phyloP scores from a whole-genome alignment of 2,888 invertebrate species.

The Ophioninae sp. region DNA sequence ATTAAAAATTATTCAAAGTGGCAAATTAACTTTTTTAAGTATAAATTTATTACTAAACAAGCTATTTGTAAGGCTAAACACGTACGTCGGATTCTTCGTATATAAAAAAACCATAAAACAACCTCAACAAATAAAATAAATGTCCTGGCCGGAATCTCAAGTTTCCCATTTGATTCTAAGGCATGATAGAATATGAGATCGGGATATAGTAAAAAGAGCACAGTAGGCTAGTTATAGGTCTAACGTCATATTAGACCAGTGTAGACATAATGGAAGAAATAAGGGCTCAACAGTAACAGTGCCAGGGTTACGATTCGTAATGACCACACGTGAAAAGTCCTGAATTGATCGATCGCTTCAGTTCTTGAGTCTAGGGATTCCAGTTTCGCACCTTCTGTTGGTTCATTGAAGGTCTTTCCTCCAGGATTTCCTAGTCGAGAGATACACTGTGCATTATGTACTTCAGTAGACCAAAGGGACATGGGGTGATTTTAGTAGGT shows the following conservation, averaged over 20 bases:
- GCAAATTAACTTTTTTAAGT: too few relatives aligned
- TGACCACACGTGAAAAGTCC: slow-evolving; percentile 46
- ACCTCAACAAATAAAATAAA: background rate
- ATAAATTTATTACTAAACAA: too few relatives aligned
- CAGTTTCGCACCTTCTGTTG: slow-evolving; percentile 51
- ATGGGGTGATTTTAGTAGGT: slow-evolving; percentile 35
- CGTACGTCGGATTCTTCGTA: too few relatives aligned
- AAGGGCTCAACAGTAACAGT: slow-evolving; percentile 9
- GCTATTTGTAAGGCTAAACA: too few relatives aligned
- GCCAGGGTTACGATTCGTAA: slow-evolving; percentile 25
- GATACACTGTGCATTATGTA: slow-evolving; percentile 36
- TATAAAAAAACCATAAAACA: too few relatives aligned
- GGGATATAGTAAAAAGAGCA: background rate
- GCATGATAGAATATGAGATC: background rate
- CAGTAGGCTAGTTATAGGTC: background rate
- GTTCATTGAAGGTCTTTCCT: slow-evolving; percentile 65
- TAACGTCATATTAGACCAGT: slow-evolving; percentile 17
- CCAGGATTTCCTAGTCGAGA: slow-evolving; percentile 68
- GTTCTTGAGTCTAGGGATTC: slow-evolving; percentile 36
- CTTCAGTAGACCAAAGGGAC: slow-evolving; percentile 32
- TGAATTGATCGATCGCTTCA: slow-evolving; percentile 72
- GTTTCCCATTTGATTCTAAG: background rate
- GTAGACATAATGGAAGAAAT: background rate
- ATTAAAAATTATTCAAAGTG: too few relatives aligned
- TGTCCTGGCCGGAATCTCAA: background rate